Evolutionary conservation across 2,797 vertebrate genomes (phyloP), one percentile per base, ranked within the genome.

Genomic region (Naso thynnoides): DNA sequence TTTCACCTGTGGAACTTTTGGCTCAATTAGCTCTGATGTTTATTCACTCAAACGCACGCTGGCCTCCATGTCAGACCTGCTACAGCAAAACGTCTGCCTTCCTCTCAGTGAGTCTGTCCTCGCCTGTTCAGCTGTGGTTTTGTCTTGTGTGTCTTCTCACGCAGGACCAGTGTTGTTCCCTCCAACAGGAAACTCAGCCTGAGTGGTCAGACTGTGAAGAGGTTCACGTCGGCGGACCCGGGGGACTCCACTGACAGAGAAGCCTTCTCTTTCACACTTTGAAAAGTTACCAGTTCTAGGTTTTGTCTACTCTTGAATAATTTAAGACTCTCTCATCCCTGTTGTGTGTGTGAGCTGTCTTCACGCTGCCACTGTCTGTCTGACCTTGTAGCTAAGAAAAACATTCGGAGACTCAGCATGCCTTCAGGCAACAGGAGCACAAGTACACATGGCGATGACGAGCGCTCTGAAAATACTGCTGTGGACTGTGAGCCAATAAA

Each of bases 301-400:
- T 82, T 85, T 85, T 50, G 73, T 84, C 78, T 84, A 38, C 71
- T 74, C 71, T 50, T 82, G 82, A 93, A 93, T 93, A 79, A 92
- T 93, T 91, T 79, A 91, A 65, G 55, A 68, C 19, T 66, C 70
- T 70, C 66, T 62, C 61, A 55, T 76, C 49, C 75, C 60, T 41
- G 58, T 72, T 66, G 58, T 81, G 60, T 33, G 74, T 54, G 44
- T 66, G 58, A 49, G 67, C 64, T 75, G 71, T 67, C 70, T 78
- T 56, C 33, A 52, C 68, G 57, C 42, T n/a, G 26, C 60, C 65
- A 56, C 50, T 57, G 74, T 64, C 74, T 75, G 74, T 76, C 79
- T 83, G 86, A 87, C 83, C 86, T 86, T 78, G 79, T 83, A 78
- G 53, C 70, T 86, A 76, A 80, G 79, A 81, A 90, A 33, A 80